Percentiles rank a stretch among this genome's conserved stretches.
phyloP scores from a whole-genome alignment of 2,888 invertebrate species.

The Smittia aterrima region DNA sequence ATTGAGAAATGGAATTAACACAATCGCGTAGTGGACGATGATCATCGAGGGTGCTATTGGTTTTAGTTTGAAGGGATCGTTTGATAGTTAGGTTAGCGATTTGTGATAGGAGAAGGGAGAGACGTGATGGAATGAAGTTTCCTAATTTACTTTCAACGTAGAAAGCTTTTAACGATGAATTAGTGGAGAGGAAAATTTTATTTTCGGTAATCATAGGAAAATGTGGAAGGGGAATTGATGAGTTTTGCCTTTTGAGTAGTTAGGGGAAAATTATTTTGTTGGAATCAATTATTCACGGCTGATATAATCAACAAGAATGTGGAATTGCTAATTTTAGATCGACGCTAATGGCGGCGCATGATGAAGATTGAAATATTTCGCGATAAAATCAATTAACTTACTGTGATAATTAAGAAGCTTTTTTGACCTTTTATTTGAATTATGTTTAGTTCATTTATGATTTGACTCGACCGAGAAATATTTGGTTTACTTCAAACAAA shows the following conservation, averaged over 20 bases:
- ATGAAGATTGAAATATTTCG: background rate
- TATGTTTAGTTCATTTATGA: no score
- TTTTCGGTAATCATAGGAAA: background rate
- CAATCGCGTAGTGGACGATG: background rate
- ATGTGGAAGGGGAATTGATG: background rate
- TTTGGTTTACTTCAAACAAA: background rate
- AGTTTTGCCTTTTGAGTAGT: conserved; percentile 11
- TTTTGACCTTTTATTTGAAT: no score
- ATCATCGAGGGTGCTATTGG: background rate
- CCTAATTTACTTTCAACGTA: no score
- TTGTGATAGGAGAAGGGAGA: no score
- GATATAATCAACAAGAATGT: conserved; percentile 9
- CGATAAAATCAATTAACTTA: background rate
- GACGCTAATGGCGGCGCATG: background rate
- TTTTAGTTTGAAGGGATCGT: background rate
- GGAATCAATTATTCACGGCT: conserved; percentile 9
- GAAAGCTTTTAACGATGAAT: no score
- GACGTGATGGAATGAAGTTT: no score
- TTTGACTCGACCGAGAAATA: no score
- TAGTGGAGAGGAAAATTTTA: background rate
- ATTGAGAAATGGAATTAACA: background rate
- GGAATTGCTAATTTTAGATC: background rate
- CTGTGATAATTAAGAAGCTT: no score
- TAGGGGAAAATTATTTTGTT: background rate
- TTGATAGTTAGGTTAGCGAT: no score